Percentiles rank a stretch among this genome's conserved stretches.
Evolutionary conservation across 2,888 invertebrate genomes (phyloP).

Genomic region (Abscondita cerata): DNA sequence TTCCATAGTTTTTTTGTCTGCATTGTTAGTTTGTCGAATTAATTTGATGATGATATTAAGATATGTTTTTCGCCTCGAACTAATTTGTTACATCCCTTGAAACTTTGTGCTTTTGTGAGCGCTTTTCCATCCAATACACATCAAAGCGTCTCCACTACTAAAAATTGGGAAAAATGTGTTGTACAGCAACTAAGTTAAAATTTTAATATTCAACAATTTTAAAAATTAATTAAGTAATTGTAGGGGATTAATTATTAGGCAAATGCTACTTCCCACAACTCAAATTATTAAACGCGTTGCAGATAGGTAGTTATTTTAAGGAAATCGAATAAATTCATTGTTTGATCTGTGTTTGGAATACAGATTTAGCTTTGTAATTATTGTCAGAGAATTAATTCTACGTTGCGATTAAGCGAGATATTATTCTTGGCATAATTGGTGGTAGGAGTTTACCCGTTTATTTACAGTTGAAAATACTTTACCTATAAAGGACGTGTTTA

Average conservation of each 20-base stretch:
- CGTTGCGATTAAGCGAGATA: constrained; percentile 1
- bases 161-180: no score
- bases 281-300: constrained; percentile 9
- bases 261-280: constrained; percentile 2
- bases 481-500: no score
- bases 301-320: constrained; percentile 3
- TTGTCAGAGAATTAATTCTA: background rate
- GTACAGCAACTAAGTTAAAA: constrained; percentile 1
- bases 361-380: constrained; percentile 3
- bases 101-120: background rate
- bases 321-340: constrained; percentile 10
- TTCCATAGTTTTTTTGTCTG: no score
- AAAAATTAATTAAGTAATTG: constrained; percentile 10
- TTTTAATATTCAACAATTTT: constrained; percentile 10
- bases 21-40: no score
- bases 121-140: background rate
- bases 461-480: no score
- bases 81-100: background rate
- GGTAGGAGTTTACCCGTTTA: no score
- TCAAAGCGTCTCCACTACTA: background rate
- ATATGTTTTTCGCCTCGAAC: background rate
- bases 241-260: constrained; percentile 11
- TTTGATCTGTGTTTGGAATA: constrained; percentile 7
- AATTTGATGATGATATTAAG: no score
- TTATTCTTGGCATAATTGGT: constrained; percentile 7